These are phyloP conservation scores for Miichthys miiuy DNA, from an alignment of 2,797 vertebrate genomes.

Conservation along the genomic window DNA sequence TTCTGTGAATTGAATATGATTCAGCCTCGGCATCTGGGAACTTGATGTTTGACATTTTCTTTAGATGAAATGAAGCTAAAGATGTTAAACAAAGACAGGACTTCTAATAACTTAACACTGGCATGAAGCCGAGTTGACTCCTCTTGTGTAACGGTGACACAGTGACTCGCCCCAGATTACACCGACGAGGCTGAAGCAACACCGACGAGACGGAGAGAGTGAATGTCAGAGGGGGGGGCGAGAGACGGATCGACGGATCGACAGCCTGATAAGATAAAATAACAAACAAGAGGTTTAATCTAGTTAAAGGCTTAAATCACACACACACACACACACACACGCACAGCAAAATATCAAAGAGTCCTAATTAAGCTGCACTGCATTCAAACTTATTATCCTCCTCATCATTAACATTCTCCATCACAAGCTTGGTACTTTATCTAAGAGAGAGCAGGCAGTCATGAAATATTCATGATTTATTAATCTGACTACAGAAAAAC, in stretches of 20 bases:
- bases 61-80: background rate
- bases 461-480: slow-evolving; percentile 88
- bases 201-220: slow-evolving; percentile 5
- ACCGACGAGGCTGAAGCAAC: background rate
- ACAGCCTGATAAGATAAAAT: slow-evolving; percentile 71
- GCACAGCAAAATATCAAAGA: slow-evolving; percentile 77
- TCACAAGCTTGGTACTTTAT: slow-evolving; percentile 75
- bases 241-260: slow-evolving; percentile 31
- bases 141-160: slow-evolving; percentile 31
- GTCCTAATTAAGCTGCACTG: slow-evolving; percentile 78
- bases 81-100: background rate
- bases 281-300: slow-evolving; percentile 59
- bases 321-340: slow-evolving; percentile 44
- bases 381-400: slow-evolving; percentile 81
- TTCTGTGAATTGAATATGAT: background rate
- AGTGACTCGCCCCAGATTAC: slow-evolving; percentile 28
- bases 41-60: background rate
- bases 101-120: slow-evolving; percentile 2
- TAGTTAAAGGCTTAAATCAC: slow-evolving; percentile 58
- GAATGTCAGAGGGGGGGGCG: slow-evolving; percentile 35
- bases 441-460: slow-evolving; percentile 74
- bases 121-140: slow-evolving; percentile 22
- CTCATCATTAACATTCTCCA: slow-evolving; percentile 82
- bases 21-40: background rate
- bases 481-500: slow-evolving; percentile 81